Conservation (phyloP, 2,797 vertebrate species). For the Phrynocephalus guinanensis region DNA sequence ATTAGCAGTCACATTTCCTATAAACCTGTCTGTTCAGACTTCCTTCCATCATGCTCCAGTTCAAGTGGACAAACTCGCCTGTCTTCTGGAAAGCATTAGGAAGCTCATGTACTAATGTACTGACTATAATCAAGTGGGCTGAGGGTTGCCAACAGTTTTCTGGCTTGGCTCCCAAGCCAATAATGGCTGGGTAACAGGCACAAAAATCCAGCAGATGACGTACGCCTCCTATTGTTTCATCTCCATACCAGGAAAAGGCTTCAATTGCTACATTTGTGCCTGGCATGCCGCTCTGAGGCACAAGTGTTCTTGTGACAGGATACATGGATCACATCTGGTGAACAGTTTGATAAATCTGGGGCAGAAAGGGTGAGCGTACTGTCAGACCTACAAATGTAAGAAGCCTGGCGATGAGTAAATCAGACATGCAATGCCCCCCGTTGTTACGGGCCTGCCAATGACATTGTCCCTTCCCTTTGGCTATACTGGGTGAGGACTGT, state of each 20-base stretch:
- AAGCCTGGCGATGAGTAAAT: background rate
- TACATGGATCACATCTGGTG: background rate
- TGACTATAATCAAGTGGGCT: conserved; percentile 12
- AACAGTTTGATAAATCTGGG: background rate
- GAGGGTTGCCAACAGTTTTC: conserved; percentile 26
- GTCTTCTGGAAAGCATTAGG: conserved; percentile 1
- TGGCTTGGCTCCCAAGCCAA: conserved; percentile 11
- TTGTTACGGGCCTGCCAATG: background rate
- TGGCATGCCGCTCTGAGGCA: background rate
- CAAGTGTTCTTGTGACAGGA: background rate
- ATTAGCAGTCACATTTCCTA: background rate
- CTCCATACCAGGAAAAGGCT: background rate
- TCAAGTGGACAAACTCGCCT: background rate
- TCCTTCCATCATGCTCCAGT: background rate
- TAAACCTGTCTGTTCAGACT: background rate
- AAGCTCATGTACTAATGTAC: conserved; percentile 13
- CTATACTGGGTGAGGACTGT: background rate
- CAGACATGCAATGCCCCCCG: background rate
- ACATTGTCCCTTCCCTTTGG: background rate
- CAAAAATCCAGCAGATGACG: conserved; percentile 30
- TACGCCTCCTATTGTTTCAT: conserved; percentile 19
- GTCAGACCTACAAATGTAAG: background rate
- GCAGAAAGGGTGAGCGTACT: background rate
- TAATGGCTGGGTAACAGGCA: conserved; percentile 20
- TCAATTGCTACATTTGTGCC: conserved; percentile 21